Evolutionary conservation across 1,140 invertebrate species (phyloP).

Genomic region (Sipha flava): DNA sequence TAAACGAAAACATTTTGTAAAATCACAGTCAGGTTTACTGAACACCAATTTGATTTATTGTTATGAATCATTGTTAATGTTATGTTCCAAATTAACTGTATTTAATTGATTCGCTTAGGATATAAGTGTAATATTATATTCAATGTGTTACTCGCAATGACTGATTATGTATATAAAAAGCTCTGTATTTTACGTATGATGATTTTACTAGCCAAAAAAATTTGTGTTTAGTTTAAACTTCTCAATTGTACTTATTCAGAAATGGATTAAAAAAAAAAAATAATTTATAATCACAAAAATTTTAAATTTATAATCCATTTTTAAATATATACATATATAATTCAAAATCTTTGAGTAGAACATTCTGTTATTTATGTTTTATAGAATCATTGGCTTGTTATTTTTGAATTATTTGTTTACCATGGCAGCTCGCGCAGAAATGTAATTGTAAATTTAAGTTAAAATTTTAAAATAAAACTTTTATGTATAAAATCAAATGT

Average conservation of each 20-base stretch:
- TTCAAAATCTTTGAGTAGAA: background rate
- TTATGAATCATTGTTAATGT: background rate
- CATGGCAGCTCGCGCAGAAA: no score
- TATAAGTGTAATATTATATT: background rate
- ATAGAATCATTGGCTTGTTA: background rate
- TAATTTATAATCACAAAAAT: no score
- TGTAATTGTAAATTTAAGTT: no score
- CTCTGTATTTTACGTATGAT: conserved; percentile 6
- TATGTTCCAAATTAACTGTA: background rate
- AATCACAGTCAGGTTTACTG: conserved; percentile 7
- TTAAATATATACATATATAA: background rate
- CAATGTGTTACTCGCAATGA: conserved; percentile 1
- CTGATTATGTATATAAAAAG: conserved; percentile 15
- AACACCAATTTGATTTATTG: background rate
- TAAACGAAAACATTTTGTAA: background rate
- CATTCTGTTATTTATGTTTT: background rate
- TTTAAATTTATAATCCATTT: no score
- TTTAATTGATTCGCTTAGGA: background rate
- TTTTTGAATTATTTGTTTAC: background rate
- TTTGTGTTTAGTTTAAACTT: background rate
- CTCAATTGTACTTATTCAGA: background rate
- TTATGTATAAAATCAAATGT: no score
- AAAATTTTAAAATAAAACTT: background rate
- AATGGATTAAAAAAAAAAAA: no score
- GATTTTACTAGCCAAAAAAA: background rate